Conservation (phyloP, 2,113 vertebrate genomes). For the Aptenodytes forsteri region DNA sequence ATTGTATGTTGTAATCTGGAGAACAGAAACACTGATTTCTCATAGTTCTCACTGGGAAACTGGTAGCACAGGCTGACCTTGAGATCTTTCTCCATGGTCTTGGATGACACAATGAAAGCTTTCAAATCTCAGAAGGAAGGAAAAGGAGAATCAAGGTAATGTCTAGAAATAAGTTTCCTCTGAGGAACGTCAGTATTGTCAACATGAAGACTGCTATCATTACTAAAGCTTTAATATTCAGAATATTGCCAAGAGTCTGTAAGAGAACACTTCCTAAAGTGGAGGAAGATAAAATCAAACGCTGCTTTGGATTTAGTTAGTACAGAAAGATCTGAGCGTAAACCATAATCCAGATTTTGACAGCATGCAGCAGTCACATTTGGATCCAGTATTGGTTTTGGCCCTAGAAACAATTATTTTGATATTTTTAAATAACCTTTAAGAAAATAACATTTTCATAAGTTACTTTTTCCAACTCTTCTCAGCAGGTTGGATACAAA, state of each 20-base stretch:
- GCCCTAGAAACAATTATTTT: not conserved
- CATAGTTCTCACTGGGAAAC: not conserved
- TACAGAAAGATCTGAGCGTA: not conserved
- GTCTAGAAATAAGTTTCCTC: not conserved
- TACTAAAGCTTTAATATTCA: not conserved
- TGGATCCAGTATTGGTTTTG: not conserved
- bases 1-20: not conserved
- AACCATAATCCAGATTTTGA: not conserved
- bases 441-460: not conserved
- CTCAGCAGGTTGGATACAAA: not conserved
- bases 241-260: not conserved
- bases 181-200: not conserved
- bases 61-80: not conserved
- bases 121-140: not conserved
- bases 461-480: not conserved
- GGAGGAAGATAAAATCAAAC: not conserved
- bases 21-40: not conserved
- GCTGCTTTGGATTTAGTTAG: not conserved
- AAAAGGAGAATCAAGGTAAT: not conserved
- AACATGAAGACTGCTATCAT: not conserved
- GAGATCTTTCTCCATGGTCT: not conserved
- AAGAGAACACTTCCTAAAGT: not conserved
- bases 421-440: not conserved
- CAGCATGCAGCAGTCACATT: not conserved
- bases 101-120: not conserved